phyloP scores from a whole-genome alignment of 92 coral and sea anemone species.

The Pocillopora meandrina region DNA sequence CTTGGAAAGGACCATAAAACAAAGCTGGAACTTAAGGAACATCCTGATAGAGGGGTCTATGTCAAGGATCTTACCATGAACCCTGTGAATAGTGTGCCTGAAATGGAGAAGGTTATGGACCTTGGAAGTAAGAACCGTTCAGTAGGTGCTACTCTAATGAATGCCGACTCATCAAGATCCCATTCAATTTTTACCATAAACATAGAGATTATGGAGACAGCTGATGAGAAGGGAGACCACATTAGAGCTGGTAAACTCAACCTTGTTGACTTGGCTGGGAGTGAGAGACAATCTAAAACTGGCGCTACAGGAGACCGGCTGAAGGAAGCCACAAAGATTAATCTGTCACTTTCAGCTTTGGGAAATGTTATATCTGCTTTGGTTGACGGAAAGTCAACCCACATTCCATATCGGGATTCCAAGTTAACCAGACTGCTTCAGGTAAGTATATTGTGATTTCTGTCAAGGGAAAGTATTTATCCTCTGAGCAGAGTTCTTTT shows the following conservation, averaged over 20 bases:
- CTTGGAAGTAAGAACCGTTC: slow-evolving; percentile 95
- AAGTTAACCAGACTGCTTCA: slow-evolving; percentile 97
- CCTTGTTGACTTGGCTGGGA: slow-evolving; percentile 98
- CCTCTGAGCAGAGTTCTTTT: background rate
- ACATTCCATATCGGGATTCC: slow-evolving; percentile 97
- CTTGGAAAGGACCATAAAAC: slow-evolving; percentile 91
- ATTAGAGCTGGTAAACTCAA: slow-evolving; percentile 95
- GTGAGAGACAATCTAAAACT: slow-evolving; percentile 97
- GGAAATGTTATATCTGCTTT: slow-evolving; percentile 99
- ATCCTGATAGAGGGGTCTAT: slow-evolving; percentile 94
- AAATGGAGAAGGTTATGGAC: slow-evolving; percentile 95
- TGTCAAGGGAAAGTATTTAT: background rate
- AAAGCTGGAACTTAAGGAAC: slow-evolving; percentile 85
- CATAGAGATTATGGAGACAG: slow-evolving; percentile 88
- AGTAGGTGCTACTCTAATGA: slow-evolving; percentile 97
- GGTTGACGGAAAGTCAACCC: slow-evolving; percentile 96
- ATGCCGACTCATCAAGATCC: slow-evolving; percentile 97
- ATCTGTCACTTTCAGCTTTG: slow-evolving; percentile 91
- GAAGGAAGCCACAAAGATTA: slow-evolving; percentile 97
- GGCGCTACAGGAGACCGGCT: slow-evolving; percentile 96
- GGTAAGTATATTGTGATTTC: slow-evolving; percentile 40
- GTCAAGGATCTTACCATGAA: slow-evolving; percentile 87
- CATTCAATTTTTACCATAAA: slow-evolving; percentile 95
- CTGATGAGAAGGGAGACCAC: slow-evolving; percentile 86
- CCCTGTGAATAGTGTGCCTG: slow-evolving; percentile 82